Evolutionary conservation across 1,140 invertebrate species (phyloP).

Genomic region (Probaryconus sp.): DNA sequence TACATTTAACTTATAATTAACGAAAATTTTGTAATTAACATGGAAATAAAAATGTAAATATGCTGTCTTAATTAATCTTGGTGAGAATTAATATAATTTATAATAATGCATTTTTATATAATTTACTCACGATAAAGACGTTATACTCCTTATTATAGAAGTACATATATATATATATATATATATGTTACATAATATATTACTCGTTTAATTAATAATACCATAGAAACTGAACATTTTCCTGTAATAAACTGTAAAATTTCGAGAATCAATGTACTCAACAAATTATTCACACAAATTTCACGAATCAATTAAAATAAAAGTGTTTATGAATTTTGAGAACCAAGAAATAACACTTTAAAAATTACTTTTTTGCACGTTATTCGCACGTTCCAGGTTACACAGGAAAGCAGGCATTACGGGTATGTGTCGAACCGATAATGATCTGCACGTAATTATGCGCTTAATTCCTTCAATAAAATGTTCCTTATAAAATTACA

Average conservation of each 20-base stretch:
- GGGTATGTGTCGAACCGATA: constrained; percentile 57
- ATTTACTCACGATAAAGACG: too few relatives aligned
- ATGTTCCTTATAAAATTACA: constrained; percentile 42
- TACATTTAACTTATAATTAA: constrained; percentile 16
- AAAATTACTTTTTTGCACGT: constrained; percentile 20
- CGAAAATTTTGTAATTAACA: constrained; percentile 11
- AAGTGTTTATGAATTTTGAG: too few relatives aligned
- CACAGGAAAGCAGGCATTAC: constrained; percentile 53
- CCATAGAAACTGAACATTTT: too few relatives aligned
- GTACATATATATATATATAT: too few relatives aligned
- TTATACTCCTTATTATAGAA: too few relatives aligned
- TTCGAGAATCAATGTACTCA: too few relatives aligned
- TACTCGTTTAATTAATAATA: too few relatives aligned
- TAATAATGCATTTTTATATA: neutral
- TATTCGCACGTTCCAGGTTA: constrained; percentile 34
- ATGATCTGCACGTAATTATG: constrained; percentile 58
- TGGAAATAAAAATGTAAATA: neutral
- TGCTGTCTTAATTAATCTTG: constrained; percentile 5
- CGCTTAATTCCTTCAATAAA: constrained; percentile 58
- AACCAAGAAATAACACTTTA: too few relatives aligned
- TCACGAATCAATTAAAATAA: too few relatives aligned
- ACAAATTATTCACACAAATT: too few relatives aligned
- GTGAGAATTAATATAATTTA: neutral
- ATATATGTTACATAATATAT: too few relatives aligned
- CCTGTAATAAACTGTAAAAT: too few relatives aligned